Conservation (phyloP, 2,113 vertebrate genomes). For the Podarcis raffonei region DNA sequence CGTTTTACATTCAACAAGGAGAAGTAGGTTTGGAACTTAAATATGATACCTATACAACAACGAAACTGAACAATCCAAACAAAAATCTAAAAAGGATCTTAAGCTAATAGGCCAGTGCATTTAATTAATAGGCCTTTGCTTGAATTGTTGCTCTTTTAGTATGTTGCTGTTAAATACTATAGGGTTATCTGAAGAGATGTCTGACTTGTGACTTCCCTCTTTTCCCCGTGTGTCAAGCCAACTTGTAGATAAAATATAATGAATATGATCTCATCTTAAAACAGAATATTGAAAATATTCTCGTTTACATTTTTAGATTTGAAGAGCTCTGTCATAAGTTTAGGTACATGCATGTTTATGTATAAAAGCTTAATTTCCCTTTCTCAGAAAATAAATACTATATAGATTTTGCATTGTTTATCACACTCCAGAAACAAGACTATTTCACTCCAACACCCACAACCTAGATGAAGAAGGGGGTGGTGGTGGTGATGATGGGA, state of each 20-base stretch:
- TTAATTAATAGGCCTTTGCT: not conserved
- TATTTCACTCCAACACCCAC: not conserved
- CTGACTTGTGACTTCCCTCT: constrained; percentile 38
- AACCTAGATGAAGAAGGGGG: not conserved
- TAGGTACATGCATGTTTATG: not conserved
- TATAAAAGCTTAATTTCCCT: not conserved
- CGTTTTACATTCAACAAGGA: constrained; percentile 21
- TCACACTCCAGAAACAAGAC: not conserved
- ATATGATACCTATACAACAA: constrained; percentile 1
- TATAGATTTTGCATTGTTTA: not conserved
- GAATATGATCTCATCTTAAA: constrained; percentile 17
- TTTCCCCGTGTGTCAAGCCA: constrained; percentile 30
- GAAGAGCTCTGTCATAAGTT: not conserved
- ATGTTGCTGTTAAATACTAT: constrained; percentile 43
- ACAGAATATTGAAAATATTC: not conserved
- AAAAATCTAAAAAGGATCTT: constrained; percentile 18
- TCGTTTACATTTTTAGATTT: not conserved
- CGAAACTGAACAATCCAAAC: not conserved
- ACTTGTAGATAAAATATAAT: constrained; percentile 46
- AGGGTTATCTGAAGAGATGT: constrained; percentile 51
- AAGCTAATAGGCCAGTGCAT: constrained; percentile 32
- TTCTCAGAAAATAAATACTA: not conserved
- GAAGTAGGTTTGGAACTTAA: constrained; percentile 12
- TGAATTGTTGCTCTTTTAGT: not conserved
- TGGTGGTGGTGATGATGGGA: too few species aligned